Evolutionary conservation across 1,140 invertebrate species (phyloP).

Genomic region (Solenopsis fugax): DNA sequence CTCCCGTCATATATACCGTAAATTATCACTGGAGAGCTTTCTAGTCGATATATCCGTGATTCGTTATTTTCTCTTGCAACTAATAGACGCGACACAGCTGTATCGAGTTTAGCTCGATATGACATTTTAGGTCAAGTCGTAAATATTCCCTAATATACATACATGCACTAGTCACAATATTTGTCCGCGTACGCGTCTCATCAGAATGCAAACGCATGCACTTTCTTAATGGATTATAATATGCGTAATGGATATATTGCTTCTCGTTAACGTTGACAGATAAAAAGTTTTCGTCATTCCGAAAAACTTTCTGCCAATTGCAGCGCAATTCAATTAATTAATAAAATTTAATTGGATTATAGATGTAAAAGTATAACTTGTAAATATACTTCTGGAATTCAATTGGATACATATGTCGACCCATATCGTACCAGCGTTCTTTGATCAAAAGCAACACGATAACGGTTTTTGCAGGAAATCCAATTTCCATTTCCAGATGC

Average conservation of each 20-base stretch:
- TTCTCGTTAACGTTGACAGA: not conserved
- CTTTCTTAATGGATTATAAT: slow-evolving; percentile 47
- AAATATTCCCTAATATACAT: slow-evolving; percentile 71
- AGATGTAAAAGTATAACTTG: not conserved
- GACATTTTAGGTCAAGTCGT: slow-evolving; percentile 63
- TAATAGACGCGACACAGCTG: slow-evolving; percentile 64
- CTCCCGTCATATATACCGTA: not conserved
- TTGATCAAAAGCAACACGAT: slow-evolving; percentile 50
- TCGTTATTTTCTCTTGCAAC: slow-evolving; percentile 57
- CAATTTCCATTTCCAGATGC: slow-evolving; percentile 66
- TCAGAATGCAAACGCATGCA: slow-evolving; percentile 58
- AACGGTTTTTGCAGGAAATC: slow-evolving; percentile 50
- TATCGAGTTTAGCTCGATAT: slow-evolving; percentile 4
- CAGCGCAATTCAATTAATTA: not conserved
- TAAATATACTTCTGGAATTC: slow-evolving; percentile 11
- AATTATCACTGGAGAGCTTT: slow-evolving; percentile 8
- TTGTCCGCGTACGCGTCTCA: slow-evolving; percentile 21
- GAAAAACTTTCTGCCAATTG: not conserved
- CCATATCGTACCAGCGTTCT: not conserved
- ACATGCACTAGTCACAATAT: slow-evolving; percentile 62
- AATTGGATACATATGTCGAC: not conserved
- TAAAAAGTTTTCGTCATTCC: not conserved
- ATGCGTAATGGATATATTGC: not conserved
- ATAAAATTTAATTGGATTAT: slow-evolving; percentile 13
- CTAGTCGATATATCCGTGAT: not conserved